Base-by-base conservation (phyloP, 2,113 vertebrate genomes). In the Scomber japonicus region DNA sequence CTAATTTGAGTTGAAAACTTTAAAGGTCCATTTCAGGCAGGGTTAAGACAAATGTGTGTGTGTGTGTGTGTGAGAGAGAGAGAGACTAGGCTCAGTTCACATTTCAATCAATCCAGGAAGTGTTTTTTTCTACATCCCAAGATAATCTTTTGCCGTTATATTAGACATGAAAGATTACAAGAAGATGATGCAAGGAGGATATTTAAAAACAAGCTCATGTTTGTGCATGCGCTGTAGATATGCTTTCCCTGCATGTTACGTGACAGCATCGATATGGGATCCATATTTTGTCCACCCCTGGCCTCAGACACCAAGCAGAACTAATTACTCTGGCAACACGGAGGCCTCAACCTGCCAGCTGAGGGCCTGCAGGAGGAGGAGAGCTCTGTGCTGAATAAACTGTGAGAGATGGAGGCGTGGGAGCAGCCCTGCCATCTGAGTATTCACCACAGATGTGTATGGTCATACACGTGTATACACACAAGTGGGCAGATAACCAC, bases 231-330 rank as follows among this genome's bases (percentile, higher is more conserved):
- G 69, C 24, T 1, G 5, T 27, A 40, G 35, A 70, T 55, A 55
- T 61, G 13, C 48, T 71, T 69, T 40, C 57, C 21, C 57, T 73
- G 59, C 61, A 78, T 74, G 59, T 71, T 62, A 81, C 66, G 84
- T 89, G 86, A 86, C 88, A 82, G 63, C 71, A 84, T 90, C 81
- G 69, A 88, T 91, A 84, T 69, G 55, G 66, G 74, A 91, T 91
- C 89, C 72, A 89, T 91, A 89, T 80, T 82, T 78, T 51, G 60
- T 89, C 71, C 49, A 72, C 59, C 70, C 50, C 40, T 81, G 73
- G 78, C 82, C 74, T 54, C 68, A 66, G 66, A 74, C 50, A 54
- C 70, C 56, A 35, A 85, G 86, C 91, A 88, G 69, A 87, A 88
- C 82, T 88, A 91, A 92, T 89, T 84, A 86, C 68, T 68, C 69